phyloP scores from a whole-genome alignment of 2,888 invertebrate genomes.

The Sesamia inferens region DNA sequence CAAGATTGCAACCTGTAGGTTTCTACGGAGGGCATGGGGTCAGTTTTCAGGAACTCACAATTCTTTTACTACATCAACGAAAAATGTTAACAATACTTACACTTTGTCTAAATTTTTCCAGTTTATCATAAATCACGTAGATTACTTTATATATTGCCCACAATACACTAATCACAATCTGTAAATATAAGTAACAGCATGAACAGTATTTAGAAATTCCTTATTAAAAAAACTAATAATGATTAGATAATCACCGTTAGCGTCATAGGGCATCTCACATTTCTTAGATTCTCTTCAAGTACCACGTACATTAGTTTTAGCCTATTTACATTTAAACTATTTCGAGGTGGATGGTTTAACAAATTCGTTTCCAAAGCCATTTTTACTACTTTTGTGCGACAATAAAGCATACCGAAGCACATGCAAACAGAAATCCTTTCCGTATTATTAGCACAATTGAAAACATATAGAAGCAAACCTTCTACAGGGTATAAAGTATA shows the following conservation, averaged over 20 bases:
- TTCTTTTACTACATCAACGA: no score
- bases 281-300: conserved; percentile 1
- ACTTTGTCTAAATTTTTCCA: no score
- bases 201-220: no score
- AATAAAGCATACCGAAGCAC: not conserved
- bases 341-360: no score
- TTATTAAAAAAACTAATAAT: no score
- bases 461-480: not conserved
- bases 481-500: not conserved
- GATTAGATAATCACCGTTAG: not conserved
- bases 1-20: not conserved
- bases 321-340: not conserved
- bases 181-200: no score
- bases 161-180: no score
- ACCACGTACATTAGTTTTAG: not conserved
- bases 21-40: not conserved
- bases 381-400: not conserved
- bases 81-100: no score
- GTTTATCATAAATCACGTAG: no score
- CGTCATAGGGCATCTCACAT: not conserved
- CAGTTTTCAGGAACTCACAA: no score
- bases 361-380: not conserved
- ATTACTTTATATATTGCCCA: no score
- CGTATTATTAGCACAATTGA: not conserved
- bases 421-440: not conserved